A percentile compares a stretch with the other conserved stretches of the same genome.
These are phyloP conservation scores for Himantopus leucocephalus DNA, from an alignment of 2,113 vertebrate species.

Conservation along the genomic window DNA sequence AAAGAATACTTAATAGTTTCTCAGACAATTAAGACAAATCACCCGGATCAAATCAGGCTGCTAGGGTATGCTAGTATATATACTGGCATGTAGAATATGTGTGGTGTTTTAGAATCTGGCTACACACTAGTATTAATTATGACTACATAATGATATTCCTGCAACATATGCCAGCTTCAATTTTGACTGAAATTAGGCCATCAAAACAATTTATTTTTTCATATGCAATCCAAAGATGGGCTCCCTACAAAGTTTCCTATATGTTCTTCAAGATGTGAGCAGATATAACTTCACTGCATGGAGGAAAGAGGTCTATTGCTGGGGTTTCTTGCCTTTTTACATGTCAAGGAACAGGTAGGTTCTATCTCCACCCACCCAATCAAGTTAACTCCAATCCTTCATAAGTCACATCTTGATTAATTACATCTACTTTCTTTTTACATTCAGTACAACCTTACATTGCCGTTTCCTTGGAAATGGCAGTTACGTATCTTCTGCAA, in stretches of 20 bases:
- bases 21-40: not conserved
- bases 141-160: not conserved
- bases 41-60: not conserved
- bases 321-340: not conserved
- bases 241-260: not conserved
- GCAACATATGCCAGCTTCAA: not conserved
- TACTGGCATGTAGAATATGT: not conserved
- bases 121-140: not conserved
- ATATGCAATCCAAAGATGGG: not conserved
- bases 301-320: not conserved
- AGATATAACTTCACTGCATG: not conserved
- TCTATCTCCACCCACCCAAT: not conserved
- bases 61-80: not conserved
- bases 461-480: not conserved
- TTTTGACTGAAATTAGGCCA: not conserved
- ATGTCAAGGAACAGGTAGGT: not conserved
- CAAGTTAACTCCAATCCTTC: not conserved
- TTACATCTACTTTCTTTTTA: not conserved
- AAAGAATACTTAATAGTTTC: not conserved
- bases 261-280: not conserved
- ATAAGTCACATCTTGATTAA: not conserved
- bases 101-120: not conserved
- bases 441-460: not conserved
- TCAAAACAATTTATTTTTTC: not conserved
- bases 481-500: not conserved